These are phyloP conservation scores for honey bee (Apis mellifera) DNA, from an alignment of 1,140 invertebrate species.

Conservation along the genomic window Amel_HAv3.1 CM009935.2:4655001-4655500, in stretches of 20 bases:
- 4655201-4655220: neutral
- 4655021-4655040: constrained; percentile 18
- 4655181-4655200: neutral
- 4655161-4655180: neutral
- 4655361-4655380: constrained; percentile 12
- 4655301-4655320: neutral
- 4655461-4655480: neutral
- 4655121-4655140: constrained; percentile 51
- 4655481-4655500: neutral
- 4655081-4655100: constrained; percentile 60
- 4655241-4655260: neutral
- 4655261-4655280: neutral
- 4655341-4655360: constrained; percentile 17
- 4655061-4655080: constrained; percentile 40
- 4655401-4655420: constrained; percentile 27
- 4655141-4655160: constrained; percentile 54
- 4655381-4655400: constrained; percentile 18
- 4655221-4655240: constrained; percentile 24
- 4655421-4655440: neutral
- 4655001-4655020: constrained; percentile 33
- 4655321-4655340: neutral
- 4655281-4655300: neutral
- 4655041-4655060: constrained; percentile 10
- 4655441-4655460: neutral
- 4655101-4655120: constrained; percentile 25